Evolutionary conservation across 92 coral and sea anemone species (phyloP), one percentile per base, ranked within the genome.

Genomic region (Zoanthus sansibaricus): DNA sequence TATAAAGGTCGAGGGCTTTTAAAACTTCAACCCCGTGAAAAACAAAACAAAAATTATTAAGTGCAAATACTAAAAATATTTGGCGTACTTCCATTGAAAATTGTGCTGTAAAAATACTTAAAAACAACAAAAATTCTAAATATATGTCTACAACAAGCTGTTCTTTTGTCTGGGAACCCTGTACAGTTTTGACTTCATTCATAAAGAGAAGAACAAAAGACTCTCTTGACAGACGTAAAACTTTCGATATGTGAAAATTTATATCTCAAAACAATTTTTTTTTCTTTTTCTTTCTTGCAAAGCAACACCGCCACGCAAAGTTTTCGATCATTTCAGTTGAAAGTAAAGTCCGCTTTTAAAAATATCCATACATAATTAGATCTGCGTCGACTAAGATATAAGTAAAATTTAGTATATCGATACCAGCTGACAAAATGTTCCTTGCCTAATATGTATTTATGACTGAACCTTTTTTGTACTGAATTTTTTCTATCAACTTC

Each of bases 1-100:
- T 51, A 80, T n/a, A 21, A 46, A 71, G 61, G 71, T 47, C 72
- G 52, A 67, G 37, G 6, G 32, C 59, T 72, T 72, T 72, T 45
- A 44, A 72, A 72, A 42, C 51, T 77, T 77, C 70, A 77, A 68
- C 45, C 7, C 49, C 45, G 44, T 17, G 49, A n/a, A 80, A 80
- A 79, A 80, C 58, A 67, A 45, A 68, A 12, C 66, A 64, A n/a
- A 33, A 47, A 66, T 64, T 59, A 32, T 17, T 49, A 59, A 12
- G 49, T 16, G 7, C 8, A 62, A 62, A 13, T 20, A 69, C 15
- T 9, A 33, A 33, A 33, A 25, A 69, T 9, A 18, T 62, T 18
- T 62, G n/a, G 7, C 9, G 8, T 21, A 62, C 30, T 18, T 1
- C 7, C 10, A 17, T n/a, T 30, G 46, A 31, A 25, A 69, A 69